These are phyloP conservation scores for Lasioglossum morio DNA, from an alignment of 2,888 invertebrate genomes.

Conservation along the genomic window DNA sequence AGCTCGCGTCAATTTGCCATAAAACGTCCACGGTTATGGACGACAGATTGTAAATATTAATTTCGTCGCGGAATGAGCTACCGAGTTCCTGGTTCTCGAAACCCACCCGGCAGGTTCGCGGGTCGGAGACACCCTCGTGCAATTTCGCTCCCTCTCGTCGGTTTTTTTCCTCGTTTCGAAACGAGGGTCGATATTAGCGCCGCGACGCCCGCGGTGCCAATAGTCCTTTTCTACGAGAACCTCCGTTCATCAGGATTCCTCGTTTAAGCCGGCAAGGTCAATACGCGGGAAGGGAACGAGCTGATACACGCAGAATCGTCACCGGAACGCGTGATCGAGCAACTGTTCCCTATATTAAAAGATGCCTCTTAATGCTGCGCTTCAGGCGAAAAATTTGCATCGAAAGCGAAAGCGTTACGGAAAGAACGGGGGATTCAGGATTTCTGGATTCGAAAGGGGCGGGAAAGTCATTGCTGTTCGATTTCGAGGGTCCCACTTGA, in stretches of 20 bases:
- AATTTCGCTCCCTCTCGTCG: background rate
- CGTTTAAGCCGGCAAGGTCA: slow-evolving; percentile 63
- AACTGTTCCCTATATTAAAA: slow-evolving; percentile 81
- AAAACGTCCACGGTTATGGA: slow-evolving; percentile 41
- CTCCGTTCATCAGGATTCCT: slow-evolving; percentile 58
- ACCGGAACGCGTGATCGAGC: slow-evolving; percentile 74
- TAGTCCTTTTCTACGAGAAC: slow-evolving; percentile 24
- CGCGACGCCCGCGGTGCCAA: slow-evolving; percentile 37
- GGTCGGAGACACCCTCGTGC: slow-evolving; percentile 11
- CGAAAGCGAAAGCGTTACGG: slow-evolving; percentile 72
- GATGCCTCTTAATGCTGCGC: slow-evolving; percentile 77
- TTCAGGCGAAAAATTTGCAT: slow-evolving; percentile 77
- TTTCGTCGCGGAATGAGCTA: slow-evolving; percentile 28
- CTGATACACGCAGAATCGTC: slow-evolving; percentile 64
- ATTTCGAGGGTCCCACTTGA: background rate
- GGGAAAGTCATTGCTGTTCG: slow-evolving; percentile 55
- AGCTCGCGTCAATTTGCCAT: slow-evolving; percentile 41
- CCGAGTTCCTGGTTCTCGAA: background rate
- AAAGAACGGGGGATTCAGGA: slow-evolving; percentile 22
- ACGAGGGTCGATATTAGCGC: slow-evolving; percentile 52
- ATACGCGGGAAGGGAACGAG: slow-evolving; percentile 45
- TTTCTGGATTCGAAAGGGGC: background rate
- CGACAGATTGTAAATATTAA: slow-evolving; percentile 56
- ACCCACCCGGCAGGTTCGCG: slow-evolving; percentile 24
- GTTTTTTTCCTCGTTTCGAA: background rate